Conservation (phyloP, 2,888 invertebrate genomes). For the Hedychridium roseum region DNA sequence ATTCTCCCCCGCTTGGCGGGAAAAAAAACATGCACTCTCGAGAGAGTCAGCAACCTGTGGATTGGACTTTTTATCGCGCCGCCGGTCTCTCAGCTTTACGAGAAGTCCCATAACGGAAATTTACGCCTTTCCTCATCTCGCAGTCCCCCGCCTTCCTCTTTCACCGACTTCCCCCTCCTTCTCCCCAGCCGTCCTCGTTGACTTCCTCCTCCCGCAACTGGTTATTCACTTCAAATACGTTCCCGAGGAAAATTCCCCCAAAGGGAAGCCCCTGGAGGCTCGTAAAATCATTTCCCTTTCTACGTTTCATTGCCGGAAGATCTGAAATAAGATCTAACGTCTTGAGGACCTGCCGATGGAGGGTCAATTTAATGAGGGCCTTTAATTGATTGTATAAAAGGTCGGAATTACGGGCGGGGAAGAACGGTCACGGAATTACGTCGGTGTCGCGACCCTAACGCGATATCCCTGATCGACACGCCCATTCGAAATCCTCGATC, state of each 20-base stretch:
- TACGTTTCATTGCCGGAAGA: too few species aligned
- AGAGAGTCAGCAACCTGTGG: constrained; percentile 46
- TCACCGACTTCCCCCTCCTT: constrained; percentile 20
- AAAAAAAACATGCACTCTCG: constrained; percentile 20
- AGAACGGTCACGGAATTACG: too few species aligned
- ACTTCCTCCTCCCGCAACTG: constrained; percentile 5
- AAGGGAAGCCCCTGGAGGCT: too few species aligned
- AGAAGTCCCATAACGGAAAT: constrained; percentile 47
- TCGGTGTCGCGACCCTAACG: too few species aligned
- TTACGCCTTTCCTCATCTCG: constrained; percentile 32
- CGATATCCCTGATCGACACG: background rate
- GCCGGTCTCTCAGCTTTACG: constrained; percentile 42
- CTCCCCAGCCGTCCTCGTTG: constrained; percentile 10
- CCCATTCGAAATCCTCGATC: constrained; percentile 23
- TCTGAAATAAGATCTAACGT: too few species aligned
- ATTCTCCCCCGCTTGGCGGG: too few species aligned
- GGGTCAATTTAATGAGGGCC: too few species aligned
- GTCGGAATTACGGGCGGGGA: too few species aligned
- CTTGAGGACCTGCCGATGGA: too few species aligned
- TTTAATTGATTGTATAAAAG: too few species aligned
- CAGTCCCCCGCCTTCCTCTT: constrained; percentile 13
- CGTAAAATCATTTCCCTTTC: too few species aligned
- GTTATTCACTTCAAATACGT: background rate
- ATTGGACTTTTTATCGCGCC: constrained; percentile 45
- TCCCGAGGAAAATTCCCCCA: too few species aligned